Percentiles rank a stretch among this genome's conserved stretches.
Conservation (phyloP, 2,888 invertebrate genomes). For the Ennomos erosarius region DNA sequence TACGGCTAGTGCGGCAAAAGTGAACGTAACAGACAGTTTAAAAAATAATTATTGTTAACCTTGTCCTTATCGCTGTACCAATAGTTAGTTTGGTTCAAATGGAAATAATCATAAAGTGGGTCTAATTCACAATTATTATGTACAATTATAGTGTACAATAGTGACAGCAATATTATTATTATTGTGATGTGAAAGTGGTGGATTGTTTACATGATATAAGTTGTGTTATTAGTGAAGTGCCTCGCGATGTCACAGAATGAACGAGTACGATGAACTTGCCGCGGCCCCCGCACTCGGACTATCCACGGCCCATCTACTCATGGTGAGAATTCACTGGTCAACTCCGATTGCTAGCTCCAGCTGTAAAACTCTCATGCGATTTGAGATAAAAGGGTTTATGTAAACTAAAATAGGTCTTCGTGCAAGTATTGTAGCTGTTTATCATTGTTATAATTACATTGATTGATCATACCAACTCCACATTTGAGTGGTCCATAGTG, state of each 20-base stretch:
- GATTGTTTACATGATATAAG: conserved; percentile 41
- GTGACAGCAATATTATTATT: not conserved
- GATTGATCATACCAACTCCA: no score
- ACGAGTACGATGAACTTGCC: conserved; percentile 72
- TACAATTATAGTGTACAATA: no score
- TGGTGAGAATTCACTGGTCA: conserved; percentile 54
- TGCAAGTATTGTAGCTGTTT: no score
- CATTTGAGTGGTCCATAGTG: no score
- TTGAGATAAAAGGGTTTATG: no score
- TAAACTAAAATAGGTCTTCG: no score
- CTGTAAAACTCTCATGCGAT: no score
- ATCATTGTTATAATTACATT: no score
- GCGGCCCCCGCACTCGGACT: conserved; percentile 48
- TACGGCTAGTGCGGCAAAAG: conserved; percentile 34
- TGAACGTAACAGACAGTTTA: conserved; percentile 4
- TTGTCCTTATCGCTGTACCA: not conserved
- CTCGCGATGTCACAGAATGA: conserved; percentile 77
- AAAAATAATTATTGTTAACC: not conserved
- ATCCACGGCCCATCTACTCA: conserved; percentile 74
- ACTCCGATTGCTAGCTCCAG: not conserved
- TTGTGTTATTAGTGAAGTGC: conserved; percentile 41
- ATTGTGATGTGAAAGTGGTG: conserved; percentile 13
- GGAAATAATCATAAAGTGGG: no score
- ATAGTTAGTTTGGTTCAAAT: no score
- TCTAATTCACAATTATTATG: no score